Evolutionary conservation across 2,888 invertebrate genomes (phyloP).

Genomic region (Parascotia fuliginaria): DNA sequence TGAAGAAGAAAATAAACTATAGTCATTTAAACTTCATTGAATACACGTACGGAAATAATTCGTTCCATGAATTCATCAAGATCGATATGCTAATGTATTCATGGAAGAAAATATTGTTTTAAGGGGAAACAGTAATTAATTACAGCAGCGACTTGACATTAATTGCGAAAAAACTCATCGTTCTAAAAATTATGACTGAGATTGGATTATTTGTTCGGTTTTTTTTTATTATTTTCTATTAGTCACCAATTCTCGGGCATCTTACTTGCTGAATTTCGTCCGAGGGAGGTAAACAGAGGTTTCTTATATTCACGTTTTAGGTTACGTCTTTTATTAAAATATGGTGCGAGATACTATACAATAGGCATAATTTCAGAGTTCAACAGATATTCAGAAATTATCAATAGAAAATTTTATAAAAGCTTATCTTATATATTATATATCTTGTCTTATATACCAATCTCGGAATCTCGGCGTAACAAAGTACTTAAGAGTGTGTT

Average conservation of each 20-base stretch:
- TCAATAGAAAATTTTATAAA: too few relatives aligned
- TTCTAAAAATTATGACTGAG: background rate
- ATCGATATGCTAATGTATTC: constrained; percentile 13
- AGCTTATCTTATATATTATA: too few relatives aligned
- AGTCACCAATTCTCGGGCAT: background rate
- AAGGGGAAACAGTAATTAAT: constrained; percentile 15
- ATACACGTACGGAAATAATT: constrained; percentile 1
- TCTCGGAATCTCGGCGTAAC: too few relatives aligned
- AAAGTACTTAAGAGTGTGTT: too few relatives aligned
- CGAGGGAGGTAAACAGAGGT: too few relatives aligned
- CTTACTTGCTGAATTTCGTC: too few relatives aligned
- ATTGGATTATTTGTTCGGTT: background rate
- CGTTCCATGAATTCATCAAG: constrained; percentile 3
- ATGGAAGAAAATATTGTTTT: constrained; percentile 13
- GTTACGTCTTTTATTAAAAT: too few relatives aligned
- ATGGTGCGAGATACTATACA: too few relatives aligned
- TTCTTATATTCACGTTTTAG: too few relatives aligned
- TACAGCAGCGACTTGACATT: constrained; percentile 4
- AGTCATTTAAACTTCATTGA: background rate
- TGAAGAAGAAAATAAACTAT: background rate
- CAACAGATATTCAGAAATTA: too few relatives aligned
- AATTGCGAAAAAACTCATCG: constrained; percentile 4
- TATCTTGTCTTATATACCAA: too few relatives aligned
- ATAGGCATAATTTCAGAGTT: too few relatives aligned
- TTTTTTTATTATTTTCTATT: background rate